Conservation (phyloP, 2,113 vertebrate species). For the Cyprinodon brontotheroides region DNA sequence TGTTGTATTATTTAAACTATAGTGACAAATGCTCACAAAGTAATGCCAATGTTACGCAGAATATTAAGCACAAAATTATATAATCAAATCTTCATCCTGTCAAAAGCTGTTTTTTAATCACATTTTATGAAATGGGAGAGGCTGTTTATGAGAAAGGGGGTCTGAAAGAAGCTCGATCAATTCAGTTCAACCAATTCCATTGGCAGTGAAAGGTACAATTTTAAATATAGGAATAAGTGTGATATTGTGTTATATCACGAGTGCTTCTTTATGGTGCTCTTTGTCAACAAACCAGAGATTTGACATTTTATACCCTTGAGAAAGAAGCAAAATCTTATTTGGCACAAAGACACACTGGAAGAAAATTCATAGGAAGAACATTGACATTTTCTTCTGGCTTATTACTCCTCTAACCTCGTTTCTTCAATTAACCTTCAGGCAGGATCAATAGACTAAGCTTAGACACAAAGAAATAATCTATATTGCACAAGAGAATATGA, state of each 20-base stretch:
- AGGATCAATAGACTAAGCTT: slow-evolving; percentile 43
- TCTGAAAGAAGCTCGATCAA: neutral
- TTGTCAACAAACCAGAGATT: neutral
- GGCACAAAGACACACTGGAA: slow-evolving; percentile 10
- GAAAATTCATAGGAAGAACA: slow-evolving; percentile 27
- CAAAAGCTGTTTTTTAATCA: slow-evolving; percentile 31
- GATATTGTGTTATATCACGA: neutral
- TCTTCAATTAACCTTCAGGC: slow-evolving; percentile 37
- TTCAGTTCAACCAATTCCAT: neutral
- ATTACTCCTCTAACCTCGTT: slow-evolving; percentile 42
- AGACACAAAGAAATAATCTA: slow-evolving; percentile 24
- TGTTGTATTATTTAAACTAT: slow-evolving; percentile 14
- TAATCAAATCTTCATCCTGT: slow-evolving; percentile 23
- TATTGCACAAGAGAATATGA: slow-evolving; percentile 14
- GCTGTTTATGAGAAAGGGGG: neutral
- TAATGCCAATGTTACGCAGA: slow-evolving; percentile 5
- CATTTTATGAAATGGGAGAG: neutral
- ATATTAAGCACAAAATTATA: slow-evolving; percentile 37
- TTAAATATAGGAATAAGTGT: neutral
- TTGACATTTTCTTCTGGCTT: slow-evolving; percentile 39
- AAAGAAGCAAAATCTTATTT: slow-evolving; percentile 20
- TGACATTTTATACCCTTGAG: neutral
- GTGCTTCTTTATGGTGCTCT: neutral
- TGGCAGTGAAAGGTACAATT: slow-evolving; percentile 1
- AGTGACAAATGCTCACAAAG: slow-evolving; percentile 7